Percentiles rank a stretch among this genome's conserved stretches.
Conservation (phyloP, 2,113 vertebrate genomes). For the Bothrops jararaca region DNA sequence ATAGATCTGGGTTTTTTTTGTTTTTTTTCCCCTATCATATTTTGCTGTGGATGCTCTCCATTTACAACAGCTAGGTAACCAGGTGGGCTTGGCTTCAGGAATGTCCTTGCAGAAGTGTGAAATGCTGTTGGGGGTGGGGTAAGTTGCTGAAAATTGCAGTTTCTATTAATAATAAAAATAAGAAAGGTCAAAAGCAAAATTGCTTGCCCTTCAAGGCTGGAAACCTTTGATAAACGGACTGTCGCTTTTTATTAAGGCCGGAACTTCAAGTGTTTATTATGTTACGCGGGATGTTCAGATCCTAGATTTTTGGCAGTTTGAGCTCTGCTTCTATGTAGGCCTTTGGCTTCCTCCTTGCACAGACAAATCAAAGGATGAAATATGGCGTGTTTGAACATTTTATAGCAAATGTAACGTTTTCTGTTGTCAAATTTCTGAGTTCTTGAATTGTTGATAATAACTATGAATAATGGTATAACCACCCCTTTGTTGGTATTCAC, state of each 20-base stretch:
- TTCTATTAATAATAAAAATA: not conserved
- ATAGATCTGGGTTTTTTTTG: not conserved
- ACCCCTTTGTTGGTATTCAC: not conserved
- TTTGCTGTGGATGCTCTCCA: not conserved
- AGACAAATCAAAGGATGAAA: not conserved
- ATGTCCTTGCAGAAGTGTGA: not conserved
- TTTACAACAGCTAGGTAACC: not conserved
- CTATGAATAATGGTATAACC: not conserved
- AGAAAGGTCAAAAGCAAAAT: not conserved
- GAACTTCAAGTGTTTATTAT: not conserved
- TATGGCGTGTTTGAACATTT: too few species aligned
- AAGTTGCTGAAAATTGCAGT: not conserved
- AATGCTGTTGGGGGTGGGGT: too few species aligned
- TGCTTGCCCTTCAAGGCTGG: not conserved
- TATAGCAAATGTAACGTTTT: not conserved
- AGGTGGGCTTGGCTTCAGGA: not conserved
- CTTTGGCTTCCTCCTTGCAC: too few species aligned
- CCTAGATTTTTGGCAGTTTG: not conserved
- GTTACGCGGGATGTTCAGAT: not conserved
- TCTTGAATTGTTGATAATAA: not conserved
- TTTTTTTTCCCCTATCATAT: accelerated
- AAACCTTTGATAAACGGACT: not conserved
- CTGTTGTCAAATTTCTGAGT: not conserved
- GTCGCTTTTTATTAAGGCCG: not conserved
- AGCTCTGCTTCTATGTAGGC: not conserved